Percentiles rank a stretch among this genome's conserved stretches.
Evolutionary conservation across 2,113 vertebrate genomes (phyloP).

Genomic region (Cyrtonyx montezumae): DNA sequence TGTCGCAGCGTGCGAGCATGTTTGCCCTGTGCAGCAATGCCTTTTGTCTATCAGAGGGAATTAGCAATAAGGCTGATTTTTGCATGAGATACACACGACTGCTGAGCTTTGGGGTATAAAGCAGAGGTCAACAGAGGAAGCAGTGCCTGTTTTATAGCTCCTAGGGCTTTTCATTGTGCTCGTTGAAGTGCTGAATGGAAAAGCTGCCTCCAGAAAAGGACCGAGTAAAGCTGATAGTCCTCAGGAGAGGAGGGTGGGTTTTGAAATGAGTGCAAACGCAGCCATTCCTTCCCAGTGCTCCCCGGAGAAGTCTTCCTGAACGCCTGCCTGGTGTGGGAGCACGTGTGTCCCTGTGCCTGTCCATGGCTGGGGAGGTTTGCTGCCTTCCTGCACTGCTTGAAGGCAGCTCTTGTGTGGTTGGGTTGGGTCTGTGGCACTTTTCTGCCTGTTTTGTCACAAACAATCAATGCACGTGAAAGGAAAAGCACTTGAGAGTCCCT

Average conservation of each 20-base stretch:
- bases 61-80: neutral
- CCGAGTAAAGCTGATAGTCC: neutral
- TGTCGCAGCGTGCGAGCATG: neutral
- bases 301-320: neutral
- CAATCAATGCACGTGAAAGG: neutral
- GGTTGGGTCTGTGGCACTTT: neutral
- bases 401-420: neutral
- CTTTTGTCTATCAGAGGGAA: neutral
- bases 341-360: neutral
- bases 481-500: neutral
- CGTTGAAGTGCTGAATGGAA: neutral
- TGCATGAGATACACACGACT: neutral
- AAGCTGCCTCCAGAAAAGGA: neutral
- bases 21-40: conserved; percentile 3
- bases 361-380: neutral
- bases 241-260: neutral
- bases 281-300: neutral
- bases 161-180: neutral
- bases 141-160: neutral
- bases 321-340: neutral
- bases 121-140: neutral
- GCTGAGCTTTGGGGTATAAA: neutral
- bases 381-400: neutral
- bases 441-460: neutral
- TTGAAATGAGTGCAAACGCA: neutral